Evolutionary conservation across 2,888 invertebrate species (phyloP), one percentile per base, ranked within the genome.

Genomic region (Agriotes lineatus): DNA sequence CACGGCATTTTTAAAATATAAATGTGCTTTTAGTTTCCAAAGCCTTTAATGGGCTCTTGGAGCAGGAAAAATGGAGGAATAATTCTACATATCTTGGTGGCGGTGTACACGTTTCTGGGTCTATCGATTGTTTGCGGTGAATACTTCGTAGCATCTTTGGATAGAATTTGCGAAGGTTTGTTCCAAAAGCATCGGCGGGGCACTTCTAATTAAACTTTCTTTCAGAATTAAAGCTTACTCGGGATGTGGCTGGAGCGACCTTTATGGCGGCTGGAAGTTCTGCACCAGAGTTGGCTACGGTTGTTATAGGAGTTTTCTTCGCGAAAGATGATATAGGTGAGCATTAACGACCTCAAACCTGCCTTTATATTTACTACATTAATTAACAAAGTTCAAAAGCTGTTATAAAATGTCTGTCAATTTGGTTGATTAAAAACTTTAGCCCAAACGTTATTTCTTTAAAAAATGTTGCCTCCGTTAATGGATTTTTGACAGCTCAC

Each of bases 261-360:
- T 98, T 99, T 84, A 99, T 99, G 98, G 99, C 99, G 0, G 96
- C 98, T 0, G 99, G 98, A 42, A 97, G 97, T 73, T 97, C 97
- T 0, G 98, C 98, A 0, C 99, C 99, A 0, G 99, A 99, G 84
- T 85, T 97, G 66, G 97, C 97, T 18, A 97, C 97, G 0, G 96
- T 96, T 52, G 90, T 98, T 65, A 97, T 99, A 75, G 98, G 96
- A 0, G 96, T 96, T 0, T 96, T 96, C 85, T 93, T 96, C 77
- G 96, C 96, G 2, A 91, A 95, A 84, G 96, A 96, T 78, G 96
- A 96, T 79, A 96, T 96, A 74, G 96, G 91, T 87, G 85, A 79
- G 54, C 33, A 54, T 42, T 58, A 44, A 58, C 39, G 20, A 12
- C 5, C 12, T 12, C n/a, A 2, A 37, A 14, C 14, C 14, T 37